These are phyloP conservation scores for Rachycentron canadum DNA, from an alignment of 2,797 vertebrate genomes.

Conservation along the genomic window DNA sequence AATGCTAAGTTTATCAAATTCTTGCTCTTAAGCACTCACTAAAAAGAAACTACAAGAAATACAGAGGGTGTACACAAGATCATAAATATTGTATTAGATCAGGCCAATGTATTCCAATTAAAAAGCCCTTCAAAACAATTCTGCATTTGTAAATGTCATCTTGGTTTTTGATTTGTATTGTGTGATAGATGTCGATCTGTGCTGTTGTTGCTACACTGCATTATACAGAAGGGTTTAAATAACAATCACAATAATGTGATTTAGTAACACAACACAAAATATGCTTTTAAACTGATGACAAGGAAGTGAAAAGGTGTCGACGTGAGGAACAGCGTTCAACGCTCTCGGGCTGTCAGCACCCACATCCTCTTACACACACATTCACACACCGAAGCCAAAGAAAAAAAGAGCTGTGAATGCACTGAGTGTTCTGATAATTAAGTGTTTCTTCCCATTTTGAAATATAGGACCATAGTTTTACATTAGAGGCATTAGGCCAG, in stretches of 20 bases:
- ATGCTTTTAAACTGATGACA: conserved; percentile 32
- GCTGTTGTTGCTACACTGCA: not conserved
- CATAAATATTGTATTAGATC: not conserved
- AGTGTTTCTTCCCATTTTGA: conserved; percentile 62
- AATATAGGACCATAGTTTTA: conserved; percentile 33
- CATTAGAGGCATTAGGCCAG: conserved; percentile 27
- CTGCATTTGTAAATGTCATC: not conserved
- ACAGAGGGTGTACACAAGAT: not conserved
- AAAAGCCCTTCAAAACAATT: not conserved
- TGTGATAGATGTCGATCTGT: not conserved
- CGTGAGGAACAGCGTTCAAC: conserved; percentile 24
- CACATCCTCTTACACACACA: conserved; percentile 4
- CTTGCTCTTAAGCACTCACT: not conserved
- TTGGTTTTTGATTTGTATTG: not conserved
- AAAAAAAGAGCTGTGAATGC: conserved; percentile 51
- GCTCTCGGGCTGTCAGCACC: conserved; percentile 36
- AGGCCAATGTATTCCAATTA: not conserved
- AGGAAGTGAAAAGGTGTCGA: conserved; percentile 54
- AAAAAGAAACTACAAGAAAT: not conserved
- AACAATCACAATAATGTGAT: conserved; percentile 3
- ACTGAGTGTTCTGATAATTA: conserved; percentile 62
- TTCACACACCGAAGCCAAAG: not conserved
- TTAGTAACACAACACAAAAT: conserved; percentile 1
- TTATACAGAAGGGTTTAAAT: not conserved
- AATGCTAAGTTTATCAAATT: conserved; percentile 18